Conservation (phyloP, 1,140 invertebrate species). For the Liolophura sinensis region DNA sequence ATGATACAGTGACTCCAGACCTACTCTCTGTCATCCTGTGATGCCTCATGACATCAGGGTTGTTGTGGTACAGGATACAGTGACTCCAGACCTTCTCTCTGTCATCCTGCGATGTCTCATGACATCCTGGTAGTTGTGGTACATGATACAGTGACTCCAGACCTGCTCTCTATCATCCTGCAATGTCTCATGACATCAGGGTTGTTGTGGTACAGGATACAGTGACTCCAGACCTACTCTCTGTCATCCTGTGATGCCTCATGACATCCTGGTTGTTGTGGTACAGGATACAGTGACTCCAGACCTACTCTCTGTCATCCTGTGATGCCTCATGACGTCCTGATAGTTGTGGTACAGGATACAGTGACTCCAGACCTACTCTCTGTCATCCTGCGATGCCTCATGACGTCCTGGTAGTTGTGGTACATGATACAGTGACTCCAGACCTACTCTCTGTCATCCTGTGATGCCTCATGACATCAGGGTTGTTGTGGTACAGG, state of each 20-base stretch:
- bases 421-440: no score
- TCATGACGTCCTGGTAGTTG: no score
- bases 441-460: constrained; percentile 68
- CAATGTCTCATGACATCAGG: constrained; percentile 71
- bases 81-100: neutral
- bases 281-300: no score
- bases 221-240: no score
- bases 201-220: constrained; percentile 87
- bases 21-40: no score
- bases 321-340: constrained; percentile 69
- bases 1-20: no score
- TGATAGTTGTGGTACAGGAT: constrained; percentile 89
- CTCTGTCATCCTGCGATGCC: neutral
- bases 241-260: no score
- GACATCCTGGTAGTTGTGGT: no score
- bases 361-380: no score
- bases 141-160: no score
- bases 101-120: neutral
- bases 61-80: constrained; percentile 80
- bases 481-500: constrained; percentile 84
- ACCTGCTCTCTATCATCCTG: constrained; percentile 67
- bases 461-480: constrained; percentile 68
- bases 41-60: constrained; percentile 81
- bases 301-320: no score
- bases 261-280: no score